Conservation (phyloP, 2,888 invertebrate genomes). For the Ophion ventricosus region DNA sequence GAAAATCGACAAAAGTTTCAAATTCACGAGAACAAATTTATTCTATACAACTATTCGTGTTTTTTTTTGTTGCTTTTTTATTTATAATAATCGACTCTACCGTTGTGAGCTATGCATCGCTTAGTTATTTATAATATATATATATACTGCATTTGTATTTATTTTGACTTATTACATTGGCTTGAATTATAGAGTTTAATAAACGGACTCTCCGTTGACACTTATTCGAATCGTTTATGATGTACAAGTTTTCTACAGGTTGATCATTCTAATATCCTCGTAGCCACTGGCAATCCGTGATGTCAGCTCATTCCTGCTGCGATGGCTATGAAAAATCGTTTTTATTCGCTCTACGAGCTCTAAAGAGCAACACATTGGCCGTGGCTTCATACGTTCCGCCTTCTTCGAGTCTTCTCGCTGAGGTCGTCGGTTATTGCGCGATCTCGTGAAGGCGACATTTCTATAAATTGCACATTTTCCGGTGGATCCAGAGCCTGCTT, state of each 20-base stretch:
- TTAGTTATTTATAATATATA: conserved; percentile 61
- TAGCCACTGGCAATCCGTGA: conserved; percentile 15
- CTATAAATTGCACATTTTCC: background rate
- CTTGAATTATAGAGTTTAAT: conserved; percentile 74
- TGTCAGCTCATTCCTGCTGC: background rate
- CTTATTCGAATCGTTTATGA: conserved; percentile 74
- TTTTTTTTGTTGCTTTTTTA: conserved; percentile 49
- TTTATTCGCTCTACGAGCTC: conserved; percentile 40
- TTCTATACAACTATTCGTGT: conserved; percentile 78
- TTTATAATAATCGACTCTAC: conserved; percentile 61
- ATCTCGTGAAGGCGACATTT: no score
- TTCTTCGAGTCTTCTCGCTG: no score
- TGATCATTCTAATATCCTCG: conserved; percentile 62
- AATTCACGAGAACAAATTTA: conserved; percentile 81
- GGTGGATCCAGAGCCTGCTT: background rate
- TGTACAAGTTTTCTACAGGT: conserved; percentile 79
- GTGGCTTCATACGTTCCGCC: background rate
- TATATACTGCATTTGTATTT: conserved; percentile 62
- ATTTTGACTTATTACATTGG: conserved; percentile 77
- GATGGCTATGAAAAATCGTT: conserved; percentile 21
- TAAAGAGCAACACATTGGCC: background rate
- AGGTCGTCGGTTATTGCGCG: no score
- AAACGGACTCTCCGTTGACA: conserved; percentile 69
- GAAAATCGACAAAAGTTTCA: conserved; percentile 22
- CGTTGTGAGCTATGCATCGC: conserved; percentile 76